Conservation (phyloP, 2,113 vertebrate species). For the Glaucidium brasilianum region DNA sequence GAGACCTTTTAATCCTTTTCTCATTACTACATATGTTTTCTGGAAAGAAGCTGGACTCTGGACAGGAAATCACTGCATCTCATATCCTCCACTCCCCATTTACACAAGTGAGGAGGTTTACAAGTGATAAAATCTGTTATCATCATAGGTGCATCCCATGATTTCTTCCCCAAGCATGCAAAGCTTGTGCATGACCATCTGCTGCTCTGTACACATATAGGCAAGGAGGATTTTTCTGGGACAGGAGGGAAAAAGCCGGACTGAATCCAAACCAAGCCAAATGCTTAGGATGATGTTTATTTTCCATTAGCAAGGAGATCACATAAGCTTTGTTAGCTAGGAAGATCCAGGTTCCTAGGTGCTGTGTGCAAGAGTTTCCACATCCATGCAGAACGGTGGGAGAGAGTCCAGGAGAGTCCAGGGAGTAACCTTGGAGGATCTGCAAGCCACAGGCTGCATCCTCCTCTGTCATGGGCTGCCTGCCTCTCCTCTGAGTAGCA, state of each 20-base stretch:
- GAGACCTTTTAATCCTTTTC: not conserved
- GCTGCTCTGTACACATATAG: not conserved
- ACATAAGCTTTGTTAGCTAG: not conserved
- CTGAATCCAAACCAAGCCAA: not conserved
- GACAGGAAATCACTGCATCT: not conserved
- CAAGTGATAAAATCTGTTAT: not conserved
- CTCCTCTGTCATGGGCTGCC: not conserved
- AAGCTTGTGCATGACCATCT: not conserved
- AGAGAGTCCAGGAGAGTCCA: not conserved
- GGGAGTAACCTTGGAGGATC: not conserved
- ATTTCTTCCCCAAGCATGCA: not conserved
- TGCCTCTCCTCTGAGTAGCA: not conserved
- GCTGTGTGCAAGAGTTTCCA: not conserved
- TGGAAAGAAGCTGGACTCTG: not conserved
- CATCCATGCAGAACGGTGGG: not conserved
- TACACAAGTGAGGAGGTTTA: not conserved
- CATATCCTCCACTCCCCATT: not conserved
- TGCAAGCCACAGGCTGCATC: not conserved
- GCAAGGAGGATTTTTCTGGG: not conserved
- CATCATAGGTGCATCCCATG: not conserved
- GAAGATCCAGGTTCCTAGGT: not conserved
- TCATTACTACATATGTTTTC: not conserved
- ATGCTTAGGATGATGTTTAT: not conserved
- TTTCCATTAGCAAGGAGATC: not conserved
- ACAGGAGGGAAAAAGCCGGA: not conserved